Conservation (phyloP, 2,113 vertebrate genomes). For the Scomber japonicus region DNA sequence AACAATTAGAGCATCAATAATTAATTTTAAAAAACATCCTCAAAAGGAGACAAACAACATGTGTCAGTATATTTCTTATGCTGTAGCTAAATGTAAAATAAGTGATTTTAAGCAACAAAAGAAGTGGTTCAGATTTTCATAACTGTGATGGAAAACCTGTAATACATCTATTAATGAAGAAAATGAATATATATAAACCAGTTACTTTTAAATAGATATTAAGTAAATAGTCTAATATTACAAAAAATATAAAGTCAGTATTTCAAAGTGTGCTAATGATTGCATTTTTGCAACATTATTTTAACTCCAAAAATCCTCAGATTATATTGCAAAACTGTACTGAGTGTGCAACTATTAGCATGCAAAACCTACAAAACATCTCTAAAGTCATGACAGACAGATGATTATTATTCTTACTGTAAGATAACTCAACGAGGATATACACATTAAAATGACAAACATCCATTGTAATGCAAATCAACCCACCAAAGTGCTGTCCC, state of each 20-base stretch:
- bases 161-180: background rate
- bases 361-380: too few species aligned
- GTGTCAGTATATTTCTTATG: too few species aligned
- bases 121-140: background rate
- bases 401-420: too few species aligned
- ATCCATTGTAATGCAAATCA: background rate
- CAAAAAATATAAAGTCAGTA: background rate
- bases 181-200: background rate
- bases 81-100: too few species aligned
- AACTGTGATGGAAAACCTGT: background rate
- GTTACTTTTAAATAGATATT: background rate
- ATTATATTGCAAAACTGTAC: background rate
- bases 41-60: background rate
- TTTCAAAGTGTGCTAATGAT: background rate
- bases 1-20: background rate
- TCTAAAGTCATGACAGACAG: too few species aligned
- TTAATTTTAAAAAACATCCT: background rate
- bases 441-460: background rate
- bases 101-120: too few species aligned
- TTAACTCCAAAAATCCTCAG: background rate
- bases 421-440: background rate
- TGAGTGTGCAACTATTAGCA: background rate
- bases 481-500: constrained; percentile 89
- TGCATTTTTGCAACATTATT: background rate
- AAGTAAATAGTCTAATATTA: background rate